phyloP scores from a whole-genome alignment of 2,113 vertebrate species.

The Pachycephala philippinensis region DNA sequence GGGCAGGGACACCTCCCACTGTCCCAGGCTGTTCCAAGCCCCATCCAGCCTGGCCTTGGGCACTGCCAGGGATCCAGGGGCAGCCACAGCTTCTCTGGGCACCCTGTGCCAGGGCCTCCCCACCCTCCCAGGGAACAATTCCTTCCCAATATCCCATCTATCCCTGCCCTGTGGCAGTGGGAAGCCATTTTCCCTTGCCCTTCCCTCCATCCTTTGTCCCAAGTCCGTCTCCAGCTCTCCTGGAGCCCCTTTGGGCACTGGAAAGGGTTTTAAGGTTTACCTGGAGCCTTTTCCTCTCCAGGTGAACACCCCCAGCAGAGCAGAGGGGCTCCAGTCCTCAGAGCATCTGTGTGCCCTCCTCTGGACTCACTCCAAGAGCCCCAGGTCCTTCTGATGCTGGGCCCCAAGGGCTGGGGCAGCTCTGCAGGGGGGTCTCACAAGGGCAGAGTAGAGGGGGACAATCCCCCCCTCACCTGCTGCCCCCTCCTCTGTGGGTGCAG shows the following conservation, averaged over 20 bases:
- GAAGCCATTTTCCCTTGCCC: neutral
- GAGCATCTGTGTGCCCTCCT: neutral
- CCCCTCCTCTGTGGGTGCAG: neutral
- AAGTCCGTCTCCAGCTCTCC: neutral
- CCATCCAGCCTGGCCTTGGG: accelerated
- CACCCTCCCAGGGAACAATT: neutral
- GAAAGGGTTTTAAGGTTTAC: neutral
- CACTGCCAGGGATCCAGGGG: neutral
- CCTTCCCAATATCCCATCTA: neutral
- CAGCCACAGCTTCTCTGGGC: neutral
- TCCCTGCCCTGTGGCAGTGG: neutral
- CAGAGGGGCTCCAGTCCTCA: neutral
- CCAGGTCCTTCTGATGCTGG: accelerated
- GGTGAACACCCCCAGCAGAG: neutral
- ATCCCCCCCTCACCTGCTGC: neutral
- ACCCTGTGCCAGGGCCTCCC: neutral
- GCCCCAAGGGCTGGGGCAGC: neutral
- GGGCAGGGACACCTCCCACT: accelerated
- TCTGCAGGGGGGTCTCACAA: neutral
- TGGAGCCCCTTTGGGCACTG: neutral
- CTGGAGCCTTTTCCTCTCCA: neutral
- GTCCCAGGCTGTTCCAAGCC: accelerated
- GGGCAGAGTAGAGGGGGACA: neutral
- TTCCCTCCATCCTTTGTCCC: neutral
- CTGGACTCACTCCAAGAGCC: neutral